Evolutionary conservation across 2,797 vertebrate species (phyloP).

Genomic region (Pterois miles): DNA sequence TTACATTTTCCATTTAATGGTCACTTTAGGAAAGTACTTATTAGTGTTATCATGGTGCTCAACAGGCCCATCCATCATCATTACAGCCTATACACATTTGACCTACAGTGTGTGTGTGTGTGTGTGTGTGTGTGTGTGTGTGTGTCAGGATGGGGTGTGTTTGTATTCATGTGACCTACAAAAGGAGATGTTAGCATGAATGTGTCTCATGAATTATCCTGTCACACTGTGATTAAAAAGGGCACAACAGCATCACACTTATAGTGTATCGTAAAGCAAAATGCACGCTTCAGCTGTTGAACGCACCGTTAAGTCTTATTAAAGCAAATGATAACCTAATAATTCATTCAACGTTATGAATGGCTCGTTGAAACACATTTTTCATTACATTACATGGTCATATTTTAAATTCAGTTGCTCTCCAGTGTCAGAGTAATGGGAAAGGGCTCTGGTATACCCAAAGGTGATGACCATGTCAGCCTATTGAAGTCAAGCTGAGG

Average conservation of each 20-base stretch:
- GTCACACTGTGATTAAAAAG: slow-evolving; percentile 8
- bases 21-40: slow-evolving; percentile 15
- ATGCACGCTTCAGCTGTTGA: background rate
- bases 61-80: slow-evolving; percentile 33
- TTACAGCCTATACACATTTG: slow-evolving; percentile 7
- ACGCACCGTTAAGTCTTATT: background rate
- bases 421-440: background rate
- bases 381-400: background rate
- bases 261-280: background rate
- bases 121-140: background rate
- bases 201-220: background rate
- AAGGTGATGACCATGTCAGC: too few species aligned
- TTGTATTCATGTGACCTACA: slow-evolving; percentile 3
- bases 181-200: slow-evolving; percentile 12
- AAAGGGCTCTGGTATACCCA: too few species aligned
- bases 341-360: background rate
- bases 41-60: slow-evolving; percentile 17
- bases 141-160: background rate
- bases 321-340: background rate
- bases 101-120: background rate
- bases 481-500: too few species aligned
- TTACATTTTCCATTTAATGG: slow-evolving; percentile 6
- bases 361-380: background rate
- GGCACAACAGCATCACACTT: background rate
- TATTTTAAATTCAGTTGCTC: background rate